Base-by-base conservation (phyloP, 2,797 vertebrate species). In the Onychomys torridus region DNA sequence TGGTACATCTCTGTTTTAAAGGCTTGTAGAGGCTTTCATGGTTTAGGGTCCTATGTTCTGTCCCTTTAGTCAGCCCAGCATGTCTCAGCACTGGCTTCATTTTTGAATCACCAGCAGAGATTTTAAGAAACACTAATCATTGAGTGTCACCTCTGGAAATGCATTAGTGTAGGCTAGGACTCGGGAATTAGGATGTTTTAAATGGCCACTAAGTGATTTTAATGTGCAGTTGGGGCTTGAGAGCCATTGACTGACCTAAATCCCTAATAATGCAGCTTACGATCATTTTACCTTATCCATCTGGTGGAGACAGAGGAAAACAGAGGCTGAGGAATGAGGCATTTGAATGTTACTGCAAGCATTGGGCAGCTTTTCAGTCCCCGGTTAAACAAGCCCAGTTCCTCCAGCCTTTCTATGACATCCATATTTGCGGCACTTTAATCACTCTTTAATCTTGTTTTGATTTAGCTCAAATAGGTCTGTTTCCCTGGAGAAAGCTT, bases 401-500 rank as follows among this genome's bases (percentile, higher is more conserved):
- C 67, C 49, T 87, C 61, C 84, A 95, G 87, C 67, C 73, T 95
- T 94, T 95, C 88, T 69, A 37, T 34, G 49, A 5, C 94, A 93
- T 94, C 91, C 34, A 34, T 90, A 97, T 93, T 94, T 92, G 83
- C 63, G 89, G 85, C 90, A 63, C 63, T 92, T 94, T 97, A 97
- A 98, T 98, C 96, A 97, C 77, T 85, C 95, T 91, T 96, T 97
- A 97, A 97, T 97, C 96, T 97, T 97, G 96, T 97, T 98, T 97
- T 97, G 97, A 97, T 97, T 97, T 95, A 94, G 90, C 95, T 98
- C 95, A 97, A 98, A 98, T 76, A 97, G 98, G 97, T 98, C 98
- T 98, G 97, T 91, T 96, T 98, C 98, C 98, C 98, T 97, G 93
- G 98, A 98, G 98, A 97, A 98, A 98, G 97, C 98, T 96, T 90